Evolutionary conservation across 2,113 vertebrate species (phyloP).

Genomic region (Myodes glareolus): DNA sequence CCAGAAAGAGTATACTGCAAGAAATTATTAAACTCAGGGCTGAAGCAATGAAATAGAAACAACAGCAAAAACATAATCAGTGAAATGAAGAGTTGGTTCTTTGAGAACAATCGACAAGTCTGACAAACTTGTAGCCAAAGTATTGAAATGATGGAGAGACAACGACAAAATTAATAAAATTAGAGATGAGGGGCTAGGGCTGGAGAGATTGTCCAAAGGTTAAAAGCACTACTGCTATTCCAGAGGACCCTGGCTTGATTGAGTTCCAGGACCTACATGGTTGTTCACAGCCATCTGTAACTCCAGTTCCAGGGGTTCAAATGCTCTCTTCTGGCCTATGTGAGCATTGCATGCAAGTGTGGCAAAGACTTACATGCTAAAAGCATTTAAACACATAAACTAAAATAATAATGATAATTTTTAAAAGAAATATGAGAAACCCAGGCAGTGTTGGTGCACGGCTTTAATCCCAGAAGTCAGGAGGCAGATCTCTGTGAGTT

Average conservation of each 20-base stretch:
- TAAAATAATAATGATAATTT: too few species aligned
- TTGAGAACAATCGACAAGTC: not conserved
- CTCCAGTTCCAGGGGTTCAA: not conserved
- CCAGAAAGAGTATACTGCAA: too few species aligned
- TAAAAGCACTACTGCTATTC: not conserved
- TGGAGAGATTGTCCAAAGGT: not conserved
- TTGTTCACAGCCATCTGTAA: not conserved
- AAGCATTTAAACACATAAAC: too few species aligned
- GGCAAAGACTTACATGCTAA: not conserved
- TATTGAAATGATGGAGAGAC: not conserved
- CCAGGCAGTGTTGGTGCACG: too few species aligned
- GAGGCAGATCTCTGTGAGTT: too few species aligned
- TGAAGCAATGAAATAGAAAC: too few species aligned
- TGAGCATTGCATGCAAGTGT: not conserved
- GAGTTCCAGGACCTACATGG: not conserved
- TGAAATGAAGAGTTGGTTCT: not conserved
- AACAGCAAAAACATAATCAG: too few species aligned
- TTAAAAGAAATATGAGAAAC: too few species aligned
- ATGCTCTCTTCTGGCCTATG: not conserved
- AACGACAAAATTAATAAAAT: not conserved
- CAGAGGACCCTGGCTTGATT: not conserved
- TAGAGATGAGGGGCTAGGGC: not conserved
- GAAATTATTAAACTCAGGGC: too few species aligned
- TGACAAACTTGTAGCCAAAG: not conserved
- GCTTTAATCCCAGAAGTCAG: too few species aligned